Evolutionary conservation across 2,888 invertebrate species (phyloP).

Genomic region (Patella pellucida): DNA sequence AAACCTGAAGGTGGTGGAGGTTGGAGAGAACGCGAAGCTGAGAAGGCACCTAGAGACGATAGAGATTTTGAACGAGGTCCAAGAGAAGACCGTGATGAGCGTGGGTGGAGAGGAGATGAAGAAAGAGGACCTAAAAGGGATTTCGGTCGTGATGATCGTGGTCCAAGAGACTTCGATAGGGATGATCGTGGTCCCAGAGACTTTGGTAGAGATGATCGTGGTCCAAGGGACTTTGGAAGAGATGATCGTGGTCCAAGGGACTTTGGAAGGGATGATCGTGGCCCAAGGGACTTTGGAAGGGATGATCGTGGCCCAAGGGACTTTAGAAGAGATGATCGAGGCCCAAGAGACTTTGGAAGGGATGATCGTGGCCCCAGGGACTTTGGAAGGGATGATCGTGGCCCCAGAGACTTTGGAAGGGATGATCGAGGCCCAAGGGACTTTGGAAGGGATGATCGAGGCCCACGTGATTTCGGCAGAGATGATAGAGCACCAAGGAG

Average conservation of each 20-base stretch:
- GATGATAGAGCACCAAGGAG: conserved; percentile 36
- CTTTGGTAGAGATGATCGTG: too few species aligned
- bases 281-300: too few species aligned
- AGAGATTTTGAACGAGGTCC: conserved; percentile 30
- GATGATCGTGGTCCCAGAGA: conserved; percentile 8
- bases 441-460: conserved; percentile 21
- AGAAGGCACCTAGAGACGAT: conserved; percentile 38
- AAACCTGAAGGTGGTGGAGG: conserved; percentile 41
- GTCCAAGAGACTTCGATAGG: not conserved
- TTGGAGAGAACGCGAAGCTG: conserved; percentile 64
- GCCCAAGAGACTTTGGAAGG: too few species aligned
- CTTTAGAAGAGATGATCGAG: too few species aligned
- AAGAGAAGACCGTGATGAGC: conserved; percentile 28
- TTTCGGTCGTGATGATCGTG: conserved; percentile 28
- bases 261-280: too few species aligned
- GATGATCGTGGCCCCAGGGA: too few species aligned
- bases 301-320: too few species aligned
- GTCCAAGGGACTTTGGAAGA: too few species aligned
- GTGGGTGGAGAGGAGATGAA: conserved; percentile 24
- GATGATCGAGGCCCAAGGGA: conserved; percentile 22
- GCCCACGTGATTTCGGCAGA: conserved; percentile 28
- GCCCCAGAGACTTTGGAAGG: conserved; percentile 13
- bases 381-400: too few species aligned
- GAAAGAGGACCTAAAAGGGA: conserved; percentile 32
- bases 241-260: too few species aligned